Base-by-base conservation (phyloP, 1,140 invertebrate genomes). In the Pantala flavescens region DNA sequence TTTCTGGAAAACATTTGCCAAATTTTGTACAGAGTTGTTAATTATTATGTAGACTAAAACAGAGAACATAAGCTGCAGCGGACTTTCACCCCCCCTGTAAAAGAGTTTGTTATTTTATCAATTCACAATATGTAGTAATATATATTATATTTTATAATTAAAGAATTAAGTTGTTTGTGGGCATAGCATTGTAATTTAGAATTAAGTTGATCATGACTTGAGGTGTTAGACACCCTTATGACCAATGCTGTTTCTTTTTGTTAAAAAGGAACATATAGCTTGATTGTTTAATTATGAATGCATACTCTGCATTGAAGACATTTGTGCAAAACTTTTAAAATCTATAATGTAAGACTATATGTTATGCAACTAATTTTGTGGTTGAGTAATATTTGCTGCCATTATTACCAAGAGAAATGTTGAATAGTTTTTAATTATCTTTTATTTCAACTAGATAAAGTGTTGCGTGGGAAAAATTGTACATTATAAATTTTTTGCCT, bases 1-100 rank as follows among this genome's bases (percentile, higher is more conserved):
- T 63, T 63, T 63, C 49, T 63, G 49, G 12, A 21, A 63, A 63
- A 63, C 49, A 63, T 63, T 63, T 63, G 49, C 12, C 49, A 63
- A 63, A 63, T 63, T 63, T 63, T 63, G 49, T 63, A 63, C 49
- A 63, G 49, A 63, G 49, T 63, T 63, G 49, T 63, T 63, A 63
- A 63, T 63, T 63, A 63, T 63, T 63, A 21, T 63, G 49, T 63
- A 63, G 49, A 63, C 49, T 19, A 19, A 63, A 63, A 63, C 49
- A 63, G 49, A 16, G 49, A 63, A 63, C n/a, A 21, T 21, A 63
- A 63, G 49, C 49, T 63, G 49, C 49, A 63, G 49, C 49, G 49
- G 49, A 19, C n/a, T 21, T 63, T 63, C 49, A 63, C 49, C 49
- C 49, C n/a, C 49, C 49, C 49, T 7, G 49, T 63, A 63, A 63